Evolutionary conservation across 2,113 vertebrate species (phyloP).

Genomic region (Falcunculus frontatus): DNA sequence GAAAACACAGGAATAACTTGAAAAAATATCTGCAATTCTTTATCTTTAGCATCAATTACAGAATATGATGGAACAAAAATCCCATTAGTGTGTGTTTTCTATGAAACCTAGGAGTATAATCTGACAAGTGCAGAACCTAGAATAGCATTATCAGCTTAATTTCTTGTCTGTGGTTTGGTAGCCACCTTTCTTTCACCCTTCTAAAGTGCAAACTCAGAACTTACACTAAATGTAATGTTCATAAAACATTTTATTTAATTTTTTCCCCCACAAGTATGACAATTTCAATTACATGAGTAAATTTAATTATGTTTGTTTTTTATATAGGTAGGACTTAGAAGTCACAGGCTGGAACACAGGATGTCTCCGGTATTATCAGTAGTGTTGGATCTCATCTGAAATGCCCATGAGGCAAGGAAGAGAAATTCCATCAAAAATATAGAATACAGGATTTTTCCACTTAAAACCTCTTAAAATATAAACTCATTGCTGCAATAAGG

Average conservation of each 20-base stretch:
- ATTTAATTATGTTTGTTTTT: not conserved
- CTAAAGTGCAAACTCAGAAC: not conserved
- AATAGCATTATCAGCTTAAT: not conserved
- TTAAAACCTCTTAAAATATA: not conserved
- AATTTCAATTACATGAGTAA: not conserved
- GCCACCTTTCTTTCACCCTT: not conserved
- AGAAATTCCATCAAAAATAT: not conserved
- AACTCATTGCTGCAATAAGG: not conserved
- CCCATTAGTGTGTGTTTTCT: not conserved
- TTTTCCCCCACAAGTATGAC: not conserved
- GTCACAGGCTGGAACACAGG: not conserved
- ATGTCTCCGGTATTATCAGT: not conserved
- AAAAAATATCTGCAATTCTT: not conserved
- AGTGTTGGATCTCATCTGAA: not conserved
- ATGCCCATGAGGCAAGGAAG: not conserved
- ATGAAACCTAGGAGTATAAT: not conserved
- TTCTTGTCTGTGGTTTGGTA: not conserved
- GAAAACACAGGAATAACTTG: not conserved
- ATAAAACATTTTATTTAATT: rapidly evolving
- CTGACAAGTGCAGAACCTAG: not conserved
- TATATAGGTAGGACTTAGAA: not conserved
- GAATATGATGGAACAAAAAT: not conserved
- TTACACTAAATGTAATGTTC: not conserved
- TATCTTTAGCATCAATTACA: not conserved
- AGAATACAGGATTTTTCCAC: not conserved